These are phyloP conservation scores for Odontomyia ornata DNA, from an alignment of 2,888 invertebrate genomes.

Conservation along the genomic window DNA sequence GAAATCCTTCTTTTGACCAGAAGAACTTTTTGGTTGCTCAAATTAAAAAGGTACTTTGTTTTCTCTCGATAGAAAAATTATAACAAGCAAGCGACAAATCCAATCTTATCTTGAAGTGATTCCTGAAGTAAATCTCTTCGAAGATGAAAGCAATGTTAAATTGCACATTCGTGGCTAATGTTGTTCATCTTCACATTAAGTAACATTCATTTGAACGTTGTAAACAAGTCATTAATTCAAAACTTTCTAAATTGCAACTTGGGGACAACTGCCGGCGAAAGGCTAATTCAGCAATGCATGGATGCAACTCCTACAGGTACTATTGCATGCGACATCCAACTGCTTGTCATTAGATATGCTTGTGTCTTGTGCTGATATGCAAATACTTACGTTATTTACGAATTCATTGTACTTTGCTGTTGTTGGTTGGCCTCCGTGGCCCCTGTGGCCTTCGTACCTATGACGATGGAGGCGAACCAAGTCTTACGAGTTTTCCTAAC, in stretches of 20 bases:
- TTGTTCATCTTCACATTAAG: no score
- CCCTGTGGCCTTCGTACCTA: not conserved
- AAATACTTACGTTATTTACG: not conserved
- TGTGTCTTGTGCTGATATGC: not conserved
- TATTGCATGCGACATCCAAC: no score
- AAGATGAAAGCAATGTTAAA: no score
- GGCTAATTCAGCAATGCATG: not conserved
- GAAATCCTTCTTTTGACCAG: no score
- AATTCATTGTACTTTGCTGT: not conserved
- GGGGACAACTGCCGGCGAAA: not conserved
- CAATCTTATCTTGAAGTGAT: no score
- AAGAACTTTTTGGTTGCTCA: no score
- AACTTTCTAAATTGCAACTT: not conserved
- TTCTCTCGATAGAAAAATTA: no score
- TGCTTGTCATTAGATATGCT: no score
- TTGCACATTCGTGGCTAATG: no score
- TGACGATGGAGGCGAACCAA: not conserved
- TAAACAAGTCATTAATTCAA: not conserved
- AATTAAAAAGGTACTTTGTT: no score
- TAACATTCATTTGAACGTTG: not conserved
- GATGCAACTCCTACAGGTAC: not conserved
- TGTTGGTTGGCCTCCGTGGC: not conserved
- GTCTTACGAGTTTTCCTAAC: not conserved
- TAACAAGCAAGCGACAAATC: no score
- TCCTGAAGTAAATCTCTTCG: no score